phyloP scores from a whole-genome alignment of 2,797 vertebrate species.

The Pachyuromys duprasi region DNA sequence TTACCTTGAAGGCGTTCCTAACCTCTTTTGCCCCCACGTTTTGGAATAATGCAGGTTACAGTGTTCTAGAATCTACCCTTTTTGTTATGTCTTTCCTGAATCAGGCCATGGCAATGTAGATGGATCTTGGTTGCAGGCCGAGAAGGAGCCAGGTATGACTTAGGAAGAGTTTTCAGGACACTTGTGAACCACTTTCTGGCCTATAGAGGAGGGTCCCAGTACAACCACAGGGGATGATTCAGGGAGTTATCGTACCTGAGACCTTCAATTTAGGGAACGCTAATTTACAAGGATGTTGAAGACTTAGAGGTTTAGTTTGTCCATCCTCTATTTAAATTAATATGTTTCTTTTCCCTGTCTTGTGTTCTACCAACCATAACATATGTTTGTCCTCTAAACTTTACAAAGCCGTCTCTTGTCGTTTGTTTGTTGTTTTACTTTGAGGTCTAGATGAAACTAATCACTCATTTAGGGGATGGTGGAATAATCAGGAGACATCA shows the following conservation, averaged over 20 bases:
- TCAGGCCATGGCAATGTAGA: background rate
- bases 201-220: too few species aligned
- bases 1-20: slow-evolving; percentile 40
- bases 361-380: too few species aligned
- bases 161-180: background rate
- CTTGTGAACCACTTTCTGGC: too few species aligned
- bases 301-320: too few species aligned
- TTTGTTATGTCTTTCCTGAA: slow-evolving; percentile 1
- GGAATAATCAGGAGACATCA: background rate
- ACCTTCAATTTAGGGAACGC: too few species aligned
- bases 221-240: too few species aligned
- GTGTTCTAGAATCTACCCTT: slow-evolving; percentile 41
- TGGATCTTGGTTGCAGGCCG: slow-evolving; percentile 40
- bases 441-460: slow-evolving; percentile 38
- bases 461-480: background rate
- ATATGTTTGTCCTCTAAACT: background rate
- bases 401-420: too few species aligned
- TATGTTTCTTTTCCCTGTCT: too few species aligned
- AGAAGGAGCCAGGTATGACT: slow-evolving; percentile 42
- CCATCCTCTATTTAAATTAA: too few species aligned
- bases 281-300: too few species aligned
- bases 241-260: too few species aligned
- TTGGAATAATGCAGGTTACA: slow-evolving; percentile 4
- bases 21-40: background rate
- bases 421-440: background rate